Conservation (phyloP, 2,888 invertebrate genomes). For the Drosophila melanocephala region DNA sequence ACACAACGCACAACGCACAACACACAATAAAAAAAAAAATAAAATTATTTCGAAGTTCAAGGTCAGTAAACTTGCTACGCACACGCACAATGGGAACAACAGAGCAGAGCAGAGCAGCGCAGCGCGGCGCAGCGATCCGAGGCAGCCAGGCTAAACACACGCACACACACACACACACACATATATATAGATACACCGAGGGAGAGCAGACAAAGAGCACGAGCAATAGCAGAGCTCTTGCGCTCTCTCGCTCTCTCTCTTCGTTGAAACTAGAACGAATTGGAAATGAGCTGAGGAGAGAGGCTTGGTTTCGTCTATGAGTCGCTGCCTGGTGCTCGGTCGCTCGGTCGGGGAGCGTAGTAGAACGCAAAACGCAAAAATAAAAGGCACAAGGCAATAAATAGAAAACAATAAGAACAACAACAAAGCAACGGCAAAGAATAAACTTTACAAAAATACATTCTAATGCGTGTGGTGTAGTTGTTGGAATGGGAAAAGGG, state of each 20-base stretch:
- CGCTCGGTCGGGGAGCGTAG: constrained; percentile 13
- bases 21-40: constrained; percentile 16
- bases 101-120: constrained; percentile 7
- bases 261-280: constrained; percentile 74
- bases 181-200: constrained; percentile 19
- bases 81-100: constrained; percentile 68
- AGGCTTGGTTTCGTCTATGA: constrained; percentile 42
- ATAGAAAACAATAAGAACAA: constrained; percentile 18
- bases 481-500: no score
- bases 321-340: constrained; percentile 25
- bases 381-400: constrained; percentile 8
- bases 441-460: constrained; percentile 45
- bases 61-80: constrained; percentile 85
- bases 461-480: constrained; percentile 32
- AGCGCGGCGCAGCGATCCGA: constrained; percentile 52
- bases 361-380: constrained; percentile 7
- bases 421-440: constrained; percentile 14
- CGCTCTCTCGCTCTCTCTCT: constrained; percentile 16
- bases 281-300: constrained; percentile 40
- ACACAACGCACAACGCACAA: not conserved
- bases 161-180: not conserved
- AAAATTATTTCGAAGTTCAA: constrained; percentile 84
- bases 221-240: constrained; percentile 29
- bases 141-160: constrained; percentile 24
- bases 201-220: constrained; percentile 43